Percentiles rank a stretch among this genome's conserved stretches.
Conservation (phyloP, 2,113 vertebrate genomes). For the Thunnus thynnus region DNA sequence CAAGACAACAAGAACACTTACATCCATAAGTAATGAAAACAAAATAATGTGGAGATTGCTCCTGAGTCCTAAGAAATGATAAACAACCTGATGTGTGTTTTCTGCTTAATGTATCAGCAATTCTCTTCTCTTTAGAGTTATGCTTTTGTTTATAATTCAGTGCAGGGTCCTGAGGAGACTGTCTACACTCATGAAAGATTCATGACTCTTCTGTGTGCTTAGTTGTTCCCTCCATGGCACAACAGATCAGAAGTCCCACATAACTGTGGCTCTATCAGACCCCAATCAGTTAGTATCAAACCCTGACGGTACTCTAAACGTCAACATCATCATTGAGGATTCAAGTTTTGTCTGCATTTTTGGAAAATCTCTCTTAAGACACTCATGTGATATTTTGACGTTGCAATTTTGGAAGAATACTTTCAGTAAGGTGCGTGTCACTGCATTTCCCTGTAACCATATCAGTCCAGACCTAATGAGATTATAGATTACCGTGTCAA, state of each 20-base stretch:
- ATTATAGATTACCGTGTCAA: constrained; percentile 3
- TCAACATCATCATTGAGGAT: background rate
- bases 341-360: background rate
- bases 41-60: constrained; percentile 40
- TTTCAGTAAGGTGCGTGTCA: background rate
- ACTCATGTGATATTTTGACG: background rate
- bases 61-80: constrained; percentile 45
- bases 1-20: constrained; percentile 36
- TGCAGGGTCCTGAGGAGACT: constrained; percentile 63
- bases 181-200: constrained; percentile 80
- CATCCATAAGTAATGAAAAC: constrained; percentile 56
- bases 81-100: constrained; percentile 51
- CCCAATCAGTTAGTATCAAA: constrained; percentile 28
- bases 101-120: constrained; percentile 52
- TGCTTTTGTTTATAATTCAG: constrained; percentile 75
- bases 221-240: constrained; percentile 62
- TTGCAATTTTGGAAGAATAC: background rate
- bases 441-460: background rate
- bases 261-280: constrained; percentile 43
- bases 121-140: constrained; percentile 33
- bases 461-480: background rate
- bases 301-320: background rate
- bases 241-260: constrained; percentile 39
- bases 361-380: background rate
- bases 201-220: constrained; percentile 75